Conservation (phyloP, 2,797 vertebrate genomes). For the Kryptolebias ocellatus region DNA sequence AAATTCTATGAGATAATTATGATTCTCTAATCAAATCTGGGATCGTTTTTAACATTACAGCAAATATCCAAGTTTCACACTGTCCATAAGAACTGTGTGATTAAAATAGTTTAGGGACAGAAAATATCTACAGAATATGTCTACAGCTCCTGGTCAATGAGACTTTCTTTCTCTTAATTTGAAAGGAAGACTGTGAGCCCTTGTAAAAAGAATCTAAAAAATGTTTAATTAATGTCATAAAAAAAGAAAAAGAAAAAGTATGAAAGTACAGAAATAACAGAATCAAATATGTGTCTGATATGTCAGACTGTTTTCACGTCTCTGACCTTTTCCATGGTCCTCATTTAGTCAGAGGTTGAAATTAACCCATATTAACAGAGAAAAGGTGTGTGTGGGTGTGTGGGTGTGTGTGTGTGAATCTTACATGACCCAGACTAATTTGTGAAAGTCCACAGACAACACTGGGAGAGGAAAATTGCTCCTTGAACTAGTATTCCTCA, state of each 20-base stretch:
- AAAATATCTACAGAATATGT: too few relatives aligned
- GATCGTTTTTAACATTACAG: too few relatives aligned
- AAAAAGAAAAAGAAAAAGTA: conserved; percentile 1
- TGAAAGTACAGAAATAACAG: conserved; percentile 33
- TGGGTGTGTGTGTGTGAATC: conserved; percentile 25
- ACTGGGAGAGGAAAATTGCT: conserved; percentile 49
- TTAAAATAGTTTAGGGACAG: too few relatives aligned
- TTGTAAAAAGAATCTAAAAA: not conserved
- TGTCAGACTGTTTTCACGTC: conserved; percentile 35
- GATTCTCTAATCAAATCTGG: too few relatives aligned
- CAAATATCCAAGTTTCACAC: too few relatives aligned
- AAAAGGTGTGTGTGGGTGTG: conserved; percentile 26
- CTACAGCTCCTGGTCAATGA: too few relatives aligned
- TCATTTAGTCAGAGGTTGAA: conserved; percentile 62
- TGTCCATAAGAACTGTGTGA: too few relatives aligned
- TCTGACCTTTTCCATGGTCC: conserved; percentile 68
- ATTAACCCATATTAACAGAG: conserved; percentile 70
- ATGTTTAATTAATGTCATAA: conserved; percentile 3
- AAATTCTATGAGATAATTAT: too few relatives aligned
- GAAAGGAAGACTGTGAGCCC: not conserved
- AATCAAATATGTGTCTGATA: conserved; percentile 22
- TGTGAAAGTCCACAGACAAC: conserved; percentile 61
- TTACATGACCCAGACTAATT: conserved; percentile 55
- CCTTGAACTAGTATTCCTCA: conserved; percentile 63
- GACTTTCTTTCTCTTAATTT: too few relatives aligned